Conservation (phyloP, 2,797 vertebrate genomes). For the Ataeniobius toweri region DNA sequence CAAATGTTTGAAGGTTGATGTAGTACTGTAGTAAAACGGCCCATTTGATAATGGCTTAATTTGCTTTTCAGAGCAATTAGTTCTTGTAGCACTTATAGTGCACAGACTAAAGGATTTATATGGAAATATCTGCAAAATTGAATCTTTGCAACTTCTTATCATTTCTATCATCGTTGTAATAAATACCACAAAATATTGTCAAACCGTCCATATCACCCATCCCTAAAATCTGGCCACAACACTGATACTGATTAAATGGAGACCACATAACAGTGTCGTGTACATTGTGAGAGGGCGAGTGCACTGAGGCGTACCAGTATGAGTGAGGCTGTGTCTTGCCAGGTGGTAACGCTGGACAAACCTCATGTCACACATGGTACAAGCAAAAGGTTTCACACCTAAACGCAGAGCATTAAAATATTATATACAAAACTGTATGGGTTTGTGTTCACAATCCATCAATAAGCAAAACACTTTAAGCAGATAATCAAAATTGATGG, state of each 20-base stretch:
- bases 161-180: neutral
- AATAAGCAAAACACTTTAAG: conserved; percentile 43
- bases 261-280: conserved; percentile 18
- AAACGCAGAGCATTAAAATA: conserved; percentile 76
- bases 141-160: neutral
- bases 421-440: conserved; percentile 58
- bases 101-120: neutral
- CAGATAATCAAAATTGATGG: conserved; percentile 67
- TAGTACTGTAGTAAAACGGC: neutral
- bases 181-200: neutral
- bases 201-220: conserved; percentile 7
- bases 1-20: neutral
- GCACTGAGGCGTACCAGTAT: conserved; percentile 82
- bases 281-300: conserved; percentile 56
- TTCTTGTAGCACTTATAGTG: neutral
- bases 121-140: neutral
- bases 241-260: conserved; percentile 15
- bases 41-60: neutral
- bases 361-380: conserved; percentile 92
- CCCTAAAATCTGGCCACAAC: neutral
- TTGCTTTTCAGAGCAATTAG: neutral
- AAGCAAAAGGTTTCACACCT: conserved; percentile 94
- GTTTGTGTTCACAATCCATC: conserved; percentile 71
- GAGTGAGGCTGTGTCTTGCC: conserved; percentile 92
- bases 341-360: conserved; percentile 96